A percentile compares a stretch with the other conserved stretches of the same genome.
phyloP scores from a whole-genome alignment of 1,140 invertebrate species.

The Homarus americanus region DNA sequence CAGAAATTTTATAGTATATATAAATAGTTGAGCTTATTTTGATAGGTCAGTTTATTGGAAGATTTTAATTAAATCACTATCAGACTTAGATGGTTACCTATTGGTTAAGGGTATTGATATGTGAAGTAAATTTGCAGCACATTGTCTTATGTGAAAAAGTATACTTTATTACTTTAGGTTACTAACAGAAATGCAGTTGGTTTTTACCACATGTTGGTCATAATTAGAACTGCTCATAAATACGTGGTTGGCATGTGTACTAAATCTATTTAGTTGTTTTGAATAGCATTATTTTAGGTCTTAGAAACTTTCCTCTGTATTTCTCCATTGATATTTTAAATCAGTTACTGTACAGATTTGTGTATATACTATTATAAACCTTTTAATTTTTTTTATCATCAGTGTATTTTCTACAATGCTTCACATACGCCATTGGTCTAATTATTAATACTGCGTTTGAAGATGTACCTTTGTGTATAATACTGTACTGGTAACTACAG shows the following conservation, averaged over 20 bases:
- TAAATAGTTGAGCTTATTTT: too few relatives aligned
- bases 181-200: too few relatives aligned
- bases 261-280: neutral
- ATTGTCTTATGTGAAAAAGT: too few relatives aligned
- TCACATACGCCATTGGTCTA: neutral
- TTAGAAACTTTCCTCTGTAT: neutral
- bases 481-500: slow-evolving; percentile 5
- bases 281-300: too few relatives aligned
- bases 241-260: neutral
- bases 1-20: too few relatives aligned
- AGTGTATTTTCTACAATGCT: neutral
- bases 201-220: neutral
- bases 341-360: neutral
- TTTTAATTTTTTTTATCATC: neutral
- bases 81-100: too few relatives aligned
- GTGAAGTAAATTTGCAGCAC: too few relatives aligned
- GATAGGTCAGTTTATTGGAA: too few relatives aligned
- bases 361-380: neutral
- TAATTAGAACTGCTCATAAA: neutral
- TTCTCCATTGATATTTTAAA: neutral
- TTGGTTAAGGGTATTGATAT: too few relatives aligned
- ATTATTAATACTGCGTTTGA: neutral
- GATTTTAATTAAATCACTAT: too few relatives aligned
- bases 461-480: neutral
- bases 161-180: too few relatives aligned